Evolutionary conservation across 2,888 invertebrate species (phyloP).

Genomic region (Allacma fusca): DNA sequence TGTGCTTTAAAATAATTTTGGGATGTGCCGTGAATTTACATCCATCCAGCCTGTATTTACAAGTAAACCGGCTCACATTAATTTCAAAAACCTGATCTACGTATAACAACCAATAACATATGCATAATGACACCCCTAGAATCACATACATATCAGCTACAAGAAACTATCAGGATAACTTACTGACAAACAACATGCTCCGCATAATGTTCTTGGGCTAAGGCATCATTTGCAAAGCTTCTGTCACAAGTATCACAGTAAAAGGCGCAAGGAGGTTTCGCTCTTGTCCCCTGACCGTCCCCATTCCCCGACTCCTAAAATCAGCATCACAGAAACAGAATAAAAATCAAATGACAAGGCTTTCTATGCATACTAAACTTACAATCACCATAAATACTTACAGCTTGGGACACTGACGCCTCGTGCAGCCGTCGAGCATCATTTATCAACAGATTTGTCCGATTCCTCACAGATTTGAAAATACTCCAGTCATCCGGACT

Average conservation of each 20-base stretch:
- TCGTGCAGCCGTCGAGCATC: slow-evolving; percentile 19
- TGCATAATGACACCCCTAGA: too few relatives aligned
- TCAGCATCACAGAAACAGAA: too few relatives aligned
- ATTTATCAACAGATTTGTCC: slow-evolving; percentile 21
- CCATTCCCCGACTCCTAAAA: too few relatives aligned
- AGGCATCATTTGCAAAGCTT: slow-evolving; percentile 71
- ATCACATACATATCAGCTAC: too few relatives aligned
- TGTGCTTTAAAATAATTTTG: slow-evolving; percentile 80
- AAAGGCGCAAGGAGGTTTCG: slow-evolving; percentile 27
- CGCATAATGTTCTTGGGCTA: slow-evolving; percentile 73
- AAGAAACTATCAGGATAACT: too few relatives aligned
- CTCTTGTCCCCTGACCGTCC: neutral
- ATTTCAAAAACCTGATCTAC: too few relatives aligned
- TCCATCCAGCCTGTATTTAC: slow-evolving; percentile 72
- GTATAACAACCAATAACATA: too few relatives aligned
- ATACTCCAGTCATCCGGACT: slow-evolving; percentile 32
- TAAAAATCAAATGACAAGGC: neutral
- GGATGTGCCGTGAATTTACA: slow-evolving; percentile 82
- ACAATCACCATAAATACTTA: too few relatives aligned
- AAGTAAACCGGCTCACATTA: too few relatives aligned
- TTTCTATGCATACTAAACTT: too few relatives aligned
- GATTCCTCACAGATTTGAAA: slow-evolving; percentile 20
- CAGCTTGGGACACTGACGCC: neutral
- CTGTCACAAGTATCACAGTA: slow-evolving; percentile 79
- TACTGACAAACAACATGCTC: slow-evolving; percentile 76